Evolutionary conservation across 2,113 vertebrate genomes (phyloP), one percentile per base, ranked within the genome.

Genomic region (Microcebus jonahi): DNA sequence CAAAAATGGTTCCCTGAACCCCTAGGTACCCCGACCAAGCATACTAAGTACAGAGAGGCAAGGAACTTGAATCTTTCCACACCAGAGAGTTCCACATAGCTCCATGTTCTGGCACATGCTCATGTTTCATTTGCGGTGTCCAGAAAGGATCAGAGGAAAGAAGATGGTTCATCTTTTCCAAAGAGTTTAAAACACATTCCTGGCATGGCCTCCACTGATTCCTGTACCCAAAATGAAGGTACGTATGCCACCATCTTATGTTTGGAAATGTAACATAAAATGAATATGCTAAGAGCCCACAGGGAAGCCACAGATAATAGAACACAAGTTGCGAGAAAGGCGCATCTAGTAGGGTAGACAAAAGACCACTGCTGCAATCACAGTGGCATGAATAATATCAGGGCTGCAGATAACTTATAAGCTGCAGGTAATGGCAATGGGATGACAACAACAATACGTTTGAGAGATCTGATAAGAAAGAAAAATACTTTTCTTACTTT

Each of bases 101-200:
- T 21, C 75, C 77, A 89, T 71, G 14, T 55, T 71, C 76, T 67
- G 10, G 29, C 79, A 59, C 9, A 88, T 94, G 79, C 93, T 77
- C 36, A 34, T 6, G 4, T 96, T 96, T 95, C 71, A 1, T 83
- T 71, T 27, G 42, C 73, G 39, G 85, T 86, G 94, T 96, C 12
- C 48, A 94, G 12, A 8, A 75, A 71, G 8, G 25, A 48, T 36
- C 29, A 65, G 25, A 63, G 42, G 31, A 97, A 93, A 87, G 1
- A 9, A 94, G 17, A 6, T 82, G 88, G 76, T 97, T 97, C 68
- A 97, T 23, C 6, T 85, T 79, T 90, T 97, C 87, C 61, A 3
- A 88, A 94, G n/a, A 45, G 39, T 50, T 23, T 87, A 3, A 55
- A 10, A 73, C 8, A 80, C 18, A 84, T 81, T 65, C 25, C 8